These are phyloP conservation scores for Lamellibrachia columna DNA, from an alignment of 2,888 invertebrate species.

Conservation along the genomic window DNA sequence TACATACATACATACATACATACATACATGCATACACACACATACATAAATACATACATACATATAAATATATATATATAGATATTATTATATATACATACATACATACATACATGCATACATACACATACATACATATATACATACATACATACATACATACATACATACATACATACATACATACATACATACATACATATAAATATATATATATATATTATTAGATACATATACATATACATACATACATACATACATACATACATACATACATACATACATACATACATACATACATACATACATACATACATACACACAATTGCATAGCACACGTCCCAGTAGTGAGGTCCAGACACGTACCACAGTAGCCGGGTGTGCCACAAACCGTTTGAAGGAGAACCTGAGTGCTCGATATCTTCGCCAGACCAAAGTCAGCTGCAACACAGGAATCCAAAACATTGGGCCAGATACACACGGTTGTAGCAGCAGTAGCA, in stretches of 20 bases:
- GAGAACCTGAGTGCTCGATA: conserved; percentile 61
- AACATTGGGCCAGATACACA: not conserved
- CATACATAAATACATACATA: not conserved
- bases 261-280: not conserved
- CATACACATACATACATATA: not conserved
- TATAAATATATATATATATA: too few relatives aligned
- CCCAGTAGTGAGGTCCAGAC: not conserved
- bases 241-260: not conserved
- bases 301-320: too few relatives aligned
- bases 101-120: not conserved
- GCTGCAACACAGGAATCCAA: conserved; percentile 50
- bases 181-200: too few relatives aligned
- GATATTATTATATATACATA: not conserved
- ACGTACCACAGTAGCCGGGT: conserved; percentile 67
- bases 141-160: too few relatives aligned
- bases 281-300: too few relatives aligned
- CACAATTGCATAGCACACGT: too few relatives aligned
- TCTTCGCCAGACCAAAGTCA: conserved; percentile 69
- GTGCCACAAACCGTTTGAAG: conserved; percentile 68
- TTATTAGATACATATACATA: too few relatives aligned
- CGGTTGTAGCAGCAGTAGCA: not conserved
- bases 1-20: not conserved
- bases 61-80: too few relatives aligned
- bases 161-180: too few relatives aligned
- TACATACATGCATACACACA: too few relatives aligned